Evolutionary conservation across 2,797 vertebrate genomes (phyloP), one percentile per base, ranked within the genome.

Genomic region (Ctenopoma kingsleyae): DNA sequence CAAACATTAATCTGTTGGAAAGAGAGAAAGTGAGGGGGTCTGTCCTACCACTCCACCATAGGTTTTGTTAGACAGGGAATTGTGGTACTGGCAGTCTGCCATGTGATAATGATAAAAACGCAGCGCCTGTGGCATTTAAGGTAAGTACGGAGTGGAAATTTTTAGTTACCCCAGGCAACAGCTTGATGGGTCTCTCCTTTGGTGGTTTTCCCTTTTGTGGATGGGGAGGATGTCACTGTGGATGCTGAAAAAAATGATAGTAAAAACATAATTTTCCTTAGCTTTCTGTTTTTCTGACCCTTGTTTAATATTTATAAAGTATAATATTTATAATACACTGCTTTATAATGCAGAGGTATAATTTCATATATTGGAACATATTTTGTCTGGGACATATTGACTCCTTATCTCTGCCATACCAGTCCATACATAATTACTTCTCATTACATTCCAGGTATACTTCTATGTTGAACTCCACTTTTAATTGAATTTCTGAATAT

Each of bases 401-500:
- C 48, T 59, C 47, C 49, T 83, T 80, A 83, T 86, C 76, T 63
- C 75, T 41, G 65, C 65, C 70, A 66, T 76, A 63, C n/a, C 22
- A 76, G 70, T 78, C 59, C 62, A 49, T 48, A 67, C 49, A 69
- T 89, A 85, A 84, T 85, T 76, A 69, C 59, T 68, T 79, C 78
- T 86, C 63, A 87, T 88, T 82, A 85, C 78, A 86, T 86, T 87
- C 69, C 74, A 89, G 78, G 74, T 82, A 72, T 72, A 67, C 71
- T 82, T 58, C 69, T 55, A 59, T 67, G 51, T 88, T 79, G 64
- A 61, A 82, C 61, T 84, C 57, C 16, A 57, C 76, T 84, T 87
- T 82, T 81, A 82, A 87, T 85, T 74, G 63, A 85, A 86, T 82
- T 82, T 89, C 66, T 73, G 57, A 86, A 86, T 82, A 86, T 90